Conservation (phyloP, 2,797 vertebrate species). For the Sphenodon punctatus region DNA sequence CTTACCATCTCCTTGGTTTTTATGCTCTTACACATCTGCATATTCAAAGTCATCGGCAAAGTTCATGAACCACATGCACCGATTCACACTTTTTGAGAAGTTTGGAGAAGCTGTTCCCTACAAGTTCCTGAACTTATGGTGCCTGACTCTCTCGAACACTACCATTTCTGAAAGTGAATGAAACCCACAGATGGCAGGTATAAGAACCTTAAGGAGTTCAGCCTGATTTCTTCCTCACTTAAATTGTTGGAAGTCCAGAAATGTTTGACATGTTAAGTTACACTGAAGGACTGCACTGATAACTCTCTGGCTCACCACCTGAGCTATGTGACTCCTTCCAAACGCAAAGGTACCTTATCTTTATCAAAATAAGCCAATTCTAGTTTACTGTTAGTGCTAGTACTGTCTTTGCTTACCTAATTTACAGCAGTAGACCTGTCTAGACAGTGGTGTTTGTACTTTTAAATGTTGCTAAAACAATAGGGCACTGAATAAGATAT, state of each 20-base stretch:
- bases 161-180: neutral
- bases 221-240: neutral
- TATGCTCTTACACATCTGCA: neutral
- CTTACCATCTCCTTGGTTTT: too few species aligned
- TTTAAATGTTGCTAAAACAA: conserved; percentile 57
- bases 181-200: neutral
- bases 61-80: neutral
- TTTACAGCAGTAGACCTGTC: conserved; percentile 57
- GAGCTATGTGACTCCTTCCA: neutral
- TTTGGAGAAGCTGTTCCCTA: neutral
- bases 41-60: neutral
- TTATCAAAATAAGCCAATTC: conserved; percentile 42
- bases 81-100: neutral
- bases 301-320: neutral
- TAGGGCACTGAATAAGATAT: conserved; percentile 56
- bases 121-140: neutral
- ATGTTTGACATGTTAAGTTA: too few species aligned
- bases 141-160: neutral
- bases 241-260: neutral
- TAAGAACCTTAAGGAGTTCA: neutral
- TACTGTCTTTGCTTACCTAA: conserved; percentile 52
- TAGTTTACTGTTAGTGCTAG: conserved; percentile 53
- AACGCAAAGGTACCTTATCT: conserved; percentile 19
- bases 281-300: too few species aligned
- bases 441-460: conserved; percentile 45